Base-by-base conservation (phyloP, 2,888 invertebrate species). In the Lasioglossum malachurum region DNA sequence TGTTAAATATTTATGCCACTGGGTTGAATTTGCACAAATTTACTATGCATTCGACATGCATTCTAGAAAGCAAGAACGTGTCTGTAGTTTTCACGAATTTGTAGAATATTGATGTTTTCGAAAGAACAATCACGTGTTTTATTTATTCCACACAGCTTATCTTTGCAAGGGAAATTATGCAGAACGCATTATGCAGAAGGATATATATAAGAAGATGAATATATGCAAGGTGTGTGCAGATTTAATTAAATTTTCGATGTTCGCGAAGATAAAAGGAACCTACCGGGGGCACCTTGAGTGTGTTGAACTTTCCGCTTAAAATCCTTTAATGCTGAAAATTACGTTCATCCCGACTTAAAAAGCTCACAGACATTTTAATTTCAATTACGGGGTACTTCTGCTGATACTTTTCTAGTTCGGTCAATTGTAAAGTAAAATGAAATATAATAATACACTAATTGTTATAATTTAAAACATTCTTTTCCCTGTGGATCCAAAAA, bases 201-300 rank as follows among this genome's bases (percentile, higher is more conserved):
- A 64, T 44, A 44, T 12, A 64, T 44, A 44, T 12, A 12, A 44
- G 44, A 12, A 44, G 3, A 44, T 64, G 16, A 64, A 64, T 31
- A 16, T 31, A 27, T 27, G n/a, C 57, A n/a, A 12, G 12, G n/a
- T 12, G 57, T 12, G n/a, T 12, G 57, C n/a, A n/a, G n/a, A 57
- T 57, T n/a, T 57, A n/a, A 57, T 57, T 57, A 57, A 57, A 57
- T 57, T 57, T 57, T 57, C 57, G n/a, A 57, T 57, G 57, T n/a
- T 57, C 27, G 4, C 57, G 57, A 27, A 57, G 57, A 57, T 57
- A 57, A 57, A 57, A 57, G 57, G 57, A 57, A 57, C 2, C n/a
- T 57, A 12, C 12, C n/a, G 57, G 12, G 57, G 4, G n/a, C n/a
- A 27, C 27, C 57, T 27, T 7, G 57, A n/a, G 57, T 12, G 57